Base-by-base conservation (phyloP, 2,797 vertebrate species). In the Acipenser oxyrinchus region DNA sequence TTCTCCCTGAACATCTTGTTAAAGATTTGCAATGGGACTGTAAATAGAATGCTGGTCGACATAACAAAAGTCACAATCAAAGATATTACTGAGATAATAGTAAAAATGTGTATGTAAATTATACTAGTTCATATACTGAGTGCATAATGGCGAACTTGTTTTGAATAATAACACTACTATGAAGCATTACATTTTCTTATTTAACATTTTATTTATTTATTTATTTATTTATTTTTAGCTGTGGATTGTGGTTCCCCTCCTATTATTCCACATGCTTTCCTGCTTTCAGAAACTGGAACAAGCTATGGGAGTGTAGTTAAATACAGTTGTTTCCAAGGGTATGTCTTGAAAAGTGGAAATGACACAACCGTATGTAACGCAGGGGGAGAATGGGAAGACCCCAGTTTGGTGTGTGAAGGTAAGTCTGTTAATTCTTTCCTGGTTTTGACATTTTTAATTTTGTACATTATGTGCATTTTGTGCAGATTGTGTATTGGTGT, bases 351-450 rank as follows among this genome's bases (percentile, higher is more conserved):
- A 60, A 72, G 72, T 4, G 90, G 91, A 72, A 67, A 70, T 51
- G 77, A 81, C 71, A 74, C 67, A 2, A 85, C 87, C 0, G 65
- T 77, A 49, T 93, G 91, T 76, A 80, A 77, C 49, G 72, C 76
- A n/a, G 72, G 85, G 23, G 86, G 87, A 48, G 57, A n/a, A 12
- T 92, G 90, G 90, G 77, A 53, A 7, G 70, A 75, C 66, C 65
- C 74, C 37, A 70, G 68, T 52, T 68, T 87, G 67, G 73, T 83
- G 69, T 92, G 89, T 80, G 78, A 88, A 85, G 86, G 90, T 91
- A 86, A 82, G 57, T 0, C 1, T 3, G 18, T 51, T 60, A 4
- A 8, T 69, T 60, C 48, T 48, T 63, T 23, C 13, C 2, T 66
- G 62, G 49, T 7, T 9, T 13, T 50, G 23, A 37, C 23, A 37